Evolutionary conservation across 1,140 invertebrate genomes (phyloP).

Genomic region (Drosophila pruinosa): DNA sequence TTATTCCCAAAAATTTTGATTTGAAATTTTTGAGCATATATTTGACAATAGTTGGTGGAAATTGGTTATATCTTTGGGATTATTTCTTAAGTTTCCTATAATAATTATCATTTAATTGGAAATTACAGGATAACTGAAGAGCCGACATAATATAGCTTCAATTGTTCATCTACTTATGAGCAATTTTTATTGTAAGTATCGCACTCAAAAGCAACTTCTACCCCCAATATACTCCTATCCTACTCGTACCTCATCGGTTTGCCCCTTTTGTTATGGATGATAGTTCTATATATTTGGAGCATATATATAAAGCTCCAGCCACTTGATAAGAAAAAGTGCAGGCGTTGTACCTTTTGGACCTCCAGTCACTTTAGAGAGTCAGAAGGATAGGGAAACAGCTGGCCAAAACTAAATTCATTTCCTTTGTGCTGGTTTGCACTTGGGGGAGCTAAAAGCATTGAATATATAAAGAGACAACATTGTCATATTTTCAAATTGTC

Average conservation of each 20-base stretch:
- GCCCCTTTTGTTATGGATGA: slow-evolving; percentile 3
- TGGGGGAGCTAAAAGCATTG: slow-evolving; percentile 70
- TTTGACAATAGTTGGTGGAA: no score
- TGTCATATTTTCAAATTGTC: slow-evolving; percentile 79
- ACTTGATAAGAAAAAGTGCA: slow-evolving; percentile 61
- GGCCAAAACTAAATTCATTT: slow-evolving; percentile 31
- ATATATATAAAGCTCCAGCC: not conserved
- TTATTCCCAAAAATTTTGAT: no score
- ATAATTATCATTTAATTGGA: not conserved
- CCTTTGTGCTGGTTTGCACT: slow-evolving; percentile 43
- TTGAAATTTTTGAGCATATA: no score
- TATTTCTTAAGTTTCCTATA: no score
- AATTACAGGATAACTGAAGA: not conserved
- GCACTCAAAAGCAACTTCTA: slow-evolving; percentile 4
- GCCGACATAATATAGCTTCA: not conserved
- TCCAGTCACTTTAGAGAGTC: not conserved
- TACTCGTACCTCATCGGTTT: slow-evolving; percentile 3
- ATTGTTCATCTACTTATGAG: not conserved
- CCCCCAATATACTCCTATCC: not conserved
- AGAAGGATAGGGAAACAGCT: slow-evolving; percentile 19
- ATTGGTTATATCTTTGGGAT: no score
- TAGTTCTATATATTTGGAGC: slow-evolving; percentile 10
- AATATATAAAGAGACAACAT: slow-evolving; percentile 74
- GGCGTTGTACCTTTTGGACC: slow-evolving; percentile 58
- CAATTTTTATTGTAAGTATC: slow-evolving; percentile 9